Conservation (phyloP, 2,113 vertebrate species). For the Crotalus tigris region DNA sequence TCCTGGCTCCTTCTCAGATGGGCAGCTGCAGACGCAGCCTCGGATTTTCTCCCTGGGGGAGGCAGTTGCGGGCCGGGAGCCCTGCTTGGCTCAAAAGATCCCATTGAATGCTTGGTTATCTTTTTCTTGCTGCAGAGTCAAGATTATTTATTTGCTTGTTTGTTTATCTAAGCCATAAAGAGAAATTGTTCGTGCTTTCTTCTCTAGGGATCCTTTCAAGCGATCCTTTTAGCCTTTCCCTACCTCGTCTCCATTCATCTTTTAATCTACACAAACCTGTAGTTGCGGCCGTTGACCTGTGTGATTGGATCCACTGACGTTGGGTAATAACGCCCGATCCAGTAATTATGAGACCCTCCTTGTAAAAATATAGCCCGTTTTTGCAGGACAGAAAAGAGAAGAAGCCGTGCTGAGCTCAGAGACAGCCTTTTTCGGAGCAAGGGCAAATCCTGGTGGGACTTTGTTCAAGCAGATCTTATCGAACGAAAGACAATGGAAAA, state of each 20-base stretch:
- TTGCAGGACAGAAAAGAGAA: not conserved
- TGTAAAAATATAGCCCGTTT: not conserved
- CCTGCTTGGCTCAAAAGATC: conserved; percentile 26
- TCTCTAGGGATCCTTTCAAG: not conserved
- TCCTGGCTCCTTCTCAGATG: conserved; percentile 37
- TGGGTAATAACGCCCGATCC: not conserved
- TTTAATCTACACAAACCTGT: not conserved
- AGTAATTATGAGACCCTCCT: not conserved
- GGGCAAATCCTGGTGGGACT: not conserved
- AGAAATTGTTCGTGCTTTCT: not conserved
- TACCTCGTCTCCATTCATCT: not conserved
- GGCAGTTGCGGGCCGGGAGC: conserved; percentile 28
- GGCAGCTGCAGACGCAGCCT: conserved; percentile 29
- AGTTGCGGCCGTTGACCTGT: not conserved
- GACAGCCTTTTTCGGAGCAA: not conserved
- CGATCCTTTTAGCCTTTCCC: not conserved
- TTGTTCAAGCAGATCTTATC: not conserved
- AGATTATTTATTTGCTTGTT: not conserved
- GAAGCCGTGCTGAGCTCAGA: no score
- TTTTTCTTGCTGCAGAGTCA: conserved; percentile 23
- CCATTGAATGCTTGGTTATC: not conserved
- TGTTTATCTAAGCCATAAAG: not conserved
- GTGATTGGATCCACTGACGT: not conserved
- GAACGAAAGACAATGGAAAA: not conserved
- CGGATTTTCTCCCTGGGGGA: conserved; percentile 12